These are phyloP conservation scores for Microhierax caerulescens DNA, from an alignment of 2,797 vertebrate genomes.

Conservation along the genomic window DNA sequence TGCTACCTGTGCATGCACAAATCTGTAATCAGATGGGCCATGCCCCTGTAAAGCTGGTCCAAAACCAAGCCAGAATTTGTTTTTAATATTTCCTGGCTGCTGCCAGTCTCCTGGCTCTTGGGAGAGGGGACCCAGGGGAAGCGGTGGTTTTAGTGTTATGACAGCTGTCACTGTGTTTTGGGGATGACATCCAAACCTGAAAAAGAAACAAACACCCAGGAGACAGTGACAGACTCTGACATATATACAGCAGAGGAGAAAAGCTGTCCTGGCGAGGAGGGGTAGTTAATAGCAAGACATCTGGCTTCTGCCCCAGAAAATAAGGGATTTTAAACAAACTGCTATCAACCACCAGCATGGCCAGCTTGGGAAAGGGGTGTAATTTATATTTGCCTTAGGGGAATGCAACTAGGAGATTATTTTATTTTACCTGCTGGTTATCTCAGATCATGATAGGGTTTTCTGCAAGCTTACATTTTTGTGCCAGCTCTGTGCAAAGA, in stretches of 20 bases:
- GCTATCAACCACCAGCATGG: not conserved
- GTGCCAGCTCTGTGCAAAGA: not conserved
- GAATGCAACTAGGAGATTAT: not conserved
- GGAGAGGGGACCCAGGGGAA: not conserved
- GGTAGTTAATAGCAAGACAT: not conserved
- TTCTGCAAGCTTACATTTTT: not conserved
- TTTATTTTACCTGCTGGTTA: not conserved
- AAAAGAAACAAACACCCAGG: not conserved
- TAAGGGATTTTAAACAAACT: not conserved
- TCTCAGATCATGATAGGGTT: not conserved
- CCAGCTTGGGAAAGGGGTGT: not conserved
- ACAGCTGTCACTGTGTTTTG: not conserved
- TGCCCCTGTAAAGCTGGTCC: not conserved
- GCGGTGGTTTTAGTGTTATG: not conserved
- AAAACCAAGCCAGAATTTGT: not conserved
- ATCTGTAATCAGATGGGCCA: fast-evolving
- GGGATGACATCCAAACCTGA: not conserved
- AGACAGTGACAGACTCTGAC: not conserved
- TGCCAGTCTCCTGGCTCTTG: not conserved
- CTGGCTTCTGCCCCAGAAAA: not conserved
- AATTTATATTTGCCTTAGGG: not conserved
- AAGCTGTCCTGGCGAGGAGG: not conserved
- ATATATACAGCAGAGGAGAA: not conserved
- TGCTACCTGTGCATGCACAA: fast-evolving
- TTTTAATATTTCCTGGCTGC: not conserved